These are phyloP conservation scores for Rhagoletis zephyria DNA, from an alignment of 1,140 invertebrate species.

Conservation along the genomic window DNA sequence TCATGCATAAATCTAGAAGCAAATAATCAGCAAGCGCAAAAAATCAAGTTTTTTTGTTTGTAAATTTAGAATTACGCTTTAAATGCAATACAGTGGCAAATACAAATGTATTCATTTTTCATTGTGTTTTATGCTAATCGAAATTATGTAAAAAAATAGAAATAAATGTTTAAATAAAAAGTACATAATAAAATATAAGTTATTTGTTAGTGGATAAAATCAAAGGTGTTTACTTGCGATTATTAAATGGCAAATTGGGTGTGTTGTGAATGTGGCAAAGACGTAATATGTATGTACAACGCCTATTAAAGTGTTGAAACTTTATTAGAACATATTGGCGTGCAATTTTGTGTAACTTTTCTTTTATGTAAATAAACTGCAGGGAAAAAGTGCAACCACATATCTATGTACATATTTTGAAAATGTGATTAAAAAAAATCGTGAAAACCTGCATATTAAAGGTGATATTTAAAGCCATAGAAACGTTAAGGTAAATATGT, in stretches of 20 bases:
- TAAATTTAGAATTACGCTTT: conserved; percentile 29
- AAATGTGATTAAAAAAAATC: background rate
- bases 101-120: background rate
- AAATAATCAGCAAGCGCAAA: conserved; percentile 11
- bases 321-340: background rate
- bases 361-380: background rate
- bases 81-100: background rate
- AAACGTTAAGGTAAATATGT: conserved; percentile 36
- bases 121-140: background rate
- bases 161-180: background rate
- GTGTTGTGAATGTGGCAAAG: conserved; percentile 7
- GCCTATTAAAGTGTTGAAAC: background rate
- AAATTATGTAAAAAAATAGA: background rate
- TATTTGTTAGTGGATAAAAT: background rate
- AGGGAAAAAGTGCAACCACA: conserved; percentile 44
- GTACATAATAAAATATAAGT: background rate
- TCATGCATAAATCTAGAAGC: conserved; percentile 55
- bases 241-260: background rate
- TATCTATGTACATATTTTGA: background rate
- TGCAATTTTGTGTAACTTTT: conserved; percentile 9
- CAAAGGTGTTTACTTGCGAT: background rate
- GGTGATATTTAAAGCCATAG: conserved; percentile 44
- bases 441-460: conserved; percentile 6
- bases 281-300: background rate
- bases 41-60: background rate